These are phyloP conservation scores for Trachymyrmex cornetzi DNA, from an alignment of 1,140 invertebrate genomes.

Conservation along the genomic window DNA sequence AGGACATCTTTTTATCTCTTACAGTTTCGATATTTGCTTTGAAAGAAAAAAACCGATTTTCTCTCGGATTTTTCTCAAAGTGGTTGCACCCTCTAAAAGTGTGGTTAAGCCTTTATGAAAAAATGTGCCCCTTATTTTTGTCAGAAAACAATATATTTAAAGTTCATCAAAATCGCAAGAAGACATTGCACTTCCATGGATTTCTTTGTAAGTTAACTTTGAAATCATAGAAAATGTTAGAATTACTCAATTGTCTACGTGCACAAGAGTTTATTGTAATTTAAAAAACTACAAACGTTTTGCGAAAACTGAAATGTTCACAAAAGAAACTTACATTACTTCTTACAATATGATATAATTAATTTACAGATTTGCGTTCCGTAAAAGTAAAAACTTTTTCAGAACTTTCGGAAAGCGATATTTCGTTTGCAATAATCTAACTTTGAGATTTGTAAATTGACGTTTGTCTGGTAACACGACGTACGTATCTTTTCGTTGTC, in stretches of 20 bases:
- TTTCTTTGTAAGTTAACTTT: background rate
- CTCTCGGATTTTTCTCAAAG: no score
- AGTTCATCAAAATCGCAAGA: no score
- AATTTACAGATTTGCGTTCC: background rate
- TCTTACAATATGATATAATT: background rate
- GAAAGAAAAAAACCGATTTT: no score
- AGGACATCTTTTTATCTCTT: no score
- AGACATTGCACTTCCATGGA: no score
- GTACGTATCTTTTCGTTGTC: slow-evolving; percentile 9
- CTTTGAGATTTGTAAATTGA: slow-evolving; percentile 29
- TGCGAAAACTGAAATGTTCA: background rate
- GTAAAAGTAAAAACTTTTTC: background rate
- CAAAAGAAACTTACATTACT: background rate
- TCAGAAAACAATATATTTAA: no score
- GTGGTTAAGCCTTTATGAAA: no score
- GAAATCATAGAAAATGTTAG: background rate
- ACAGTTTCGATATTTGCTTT: no score
- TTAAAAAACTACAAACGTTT: background rate
- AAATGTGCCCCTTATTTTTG: no score
- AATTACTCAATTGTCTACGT: background rate
- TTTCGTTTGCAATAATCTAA: background rate
- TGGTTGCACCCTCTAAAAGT: no score
- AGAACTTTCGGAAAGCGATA: background rate
- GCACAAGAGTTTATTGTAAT: background rate
- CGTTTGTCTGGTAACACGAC: background rate